A percentile compares a stretch with the other conserved stretches of the same genome.
These are phyloP conservation scores for Xanthorhoe spadicearia DNA, from an alignment of 2,888 invertebrate species.

Conservation along the genomic window DNA sequence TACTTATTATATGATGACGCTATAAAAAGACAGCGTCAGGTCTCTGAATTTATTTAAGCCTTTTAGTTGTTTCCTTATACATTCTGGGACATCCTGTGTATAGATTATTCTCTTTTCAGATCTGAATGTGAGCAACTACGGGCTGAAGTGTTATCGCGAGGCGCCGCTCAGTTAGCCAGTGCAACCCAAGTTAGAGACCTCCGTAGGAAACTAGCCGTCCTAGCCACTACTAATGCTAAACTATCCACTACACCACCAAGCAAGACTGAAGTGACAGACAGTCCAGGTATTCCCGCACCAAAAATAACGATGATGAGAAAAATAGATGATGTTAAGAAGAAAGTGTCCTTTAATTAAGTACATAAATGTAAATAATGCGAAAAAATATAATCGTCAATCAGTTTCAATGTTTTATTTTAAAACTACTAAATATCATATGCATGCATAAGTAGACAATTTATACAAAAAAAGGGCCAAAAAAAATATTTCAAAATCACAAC, in stretches of 20 bases:
- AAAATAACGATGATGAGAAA: slow-evolving; percentile 45
- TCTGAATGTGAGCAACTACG: slow-evolving; percentile 70
- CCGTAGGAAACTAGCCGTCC: slow-evolving; percentile 65
- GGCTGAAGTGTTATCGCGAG: slow-evolving; percentile 67
- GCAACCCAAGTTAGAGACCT: slow-evolving; percentile 71
- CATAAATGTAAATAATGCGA: neutral
- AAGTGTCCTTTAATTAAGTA: slow-evolving; percentile 72
- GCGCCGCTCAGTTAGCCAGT: slow-evolving; percentile 70
- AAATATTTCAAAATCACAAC: neutral
- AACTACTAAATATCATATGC: neutral
- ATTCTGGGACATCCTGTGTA: too few relatives aligned
- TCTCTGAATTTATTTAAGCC: too few relatives aligned
- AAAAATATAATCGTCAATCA: slow-evolving; percentile 10
- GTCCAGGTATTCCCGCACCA: slow-evolving; percentile 48
- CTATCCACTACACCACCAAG: slow-evolving; percentile 35
- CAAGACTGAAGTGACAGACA: slow-evolving; percentile 39
- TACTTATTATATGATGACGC: too few relatives aligned
- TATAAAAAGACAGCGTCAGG: too few relatives aligned
- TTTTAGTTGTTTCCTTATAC: too few relatives aligned
- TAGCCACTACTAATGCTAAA: slow-evolving; percentile 43
- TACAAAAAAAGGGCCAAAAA: neutral
- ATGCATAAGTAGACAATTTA: too few relatives aligned
- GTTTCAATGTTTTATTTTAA: slow-evolving; percentile 20
- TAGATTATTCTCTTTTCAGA: slow-evolving; percentile 46
- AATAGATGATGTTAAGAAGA: slow-evolving; percentile 72